Conservation (phyloP, 1,140 invertebrate species). For the Caenorhabditis tropicalis region DNA sequence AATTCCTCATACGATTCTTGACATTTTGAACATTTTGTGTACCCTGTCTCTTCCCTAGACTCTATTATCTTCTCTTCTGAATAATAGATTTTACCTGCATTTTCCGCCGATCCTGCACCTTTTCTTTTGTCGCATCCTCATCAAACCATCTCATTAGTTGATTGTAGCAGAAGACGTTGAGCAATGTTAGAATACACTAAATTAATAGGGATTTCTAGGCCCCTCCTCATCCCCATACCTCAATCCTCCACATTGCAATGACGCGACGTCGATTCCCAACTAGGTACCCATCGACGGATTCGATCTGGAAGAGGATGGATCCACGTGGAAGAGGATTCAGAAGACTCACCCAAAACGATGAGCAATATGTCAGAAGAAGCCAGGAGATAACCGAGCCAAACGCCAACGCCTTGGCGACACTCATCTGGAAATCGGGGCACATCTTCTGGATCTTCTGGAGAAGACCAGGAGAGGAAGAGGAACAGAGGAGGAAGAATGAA, state of each 20-base stretch:
- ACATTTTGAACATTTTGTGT: no score
- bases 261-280: constrained; percentile 42
- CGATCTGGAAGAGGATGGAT: constrained; percentile 8
- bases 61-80: background rate
- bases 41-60: background rate
- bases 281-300: constrained; percentile 19
- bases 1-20: no score
- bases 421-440: constrained; percentile 4
- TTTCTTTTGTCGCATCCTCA: background rate
- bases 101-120: background rate
- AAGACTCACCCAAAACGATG: background rate
- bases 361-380: background rate
- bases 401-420: background rate
- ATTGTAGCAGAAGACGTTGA: constrained; percentile 47
- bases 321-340: no score
- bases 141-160: constrained; percentile 50
- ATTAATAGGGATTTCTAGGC: constrained; percentile 4
- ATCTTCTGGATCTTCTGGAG: background rate
- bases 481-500: no score
- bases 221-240: background rate
- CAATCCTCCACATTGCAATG: constrained; percentile 25
- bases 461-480: no score
- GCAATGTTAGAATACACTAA: background rate
- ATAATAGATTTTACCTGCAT: constrained; percentile 23
- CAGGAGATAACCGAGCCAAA: constrained; percentile 38